phyloP scores from a whole-genome alignment of 2,113 vertebrate genomes.

The Lagopus muta region DNA sequence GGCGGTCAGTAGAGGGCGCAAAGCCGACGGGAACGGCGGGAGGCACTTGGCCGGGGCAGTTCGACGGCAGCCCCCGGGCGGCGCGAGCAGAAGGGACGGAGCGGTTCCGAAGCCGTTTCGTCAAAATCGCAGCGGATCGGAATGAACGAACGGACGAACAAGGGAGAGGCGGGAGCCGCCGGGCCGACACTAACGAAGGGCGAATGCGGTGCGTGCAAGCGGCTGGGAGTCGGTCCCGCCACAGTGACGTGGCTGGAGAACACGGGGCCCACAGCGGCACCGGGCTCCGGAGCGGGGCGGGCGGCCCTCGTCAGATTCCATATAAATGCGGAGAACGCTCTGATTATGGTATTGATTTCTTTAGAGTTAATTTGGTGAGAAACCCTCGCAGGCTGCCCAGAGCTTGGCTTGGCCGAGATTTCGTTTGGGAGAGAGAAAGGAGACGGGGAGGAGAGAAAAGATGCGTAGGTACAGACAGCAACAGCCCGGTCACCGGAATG shows the following conservation, averaged over 20 bases:
- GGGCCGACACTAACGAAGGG: conserved; percentile 91
- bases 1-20: conserved; percentile 48
- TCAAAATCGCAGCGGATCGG: background rate
- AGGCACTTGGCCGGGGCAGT: too few species aligned
- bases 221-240: conserved; percentile 86
- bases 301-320: conserved; percentile 11
- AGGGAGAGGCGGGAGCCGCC: too few species aligned
- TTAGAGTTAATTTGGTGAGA: conserved; percentile 69
- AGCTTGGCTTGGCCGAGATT: background rate
- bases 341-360: conserved; percentile 62
- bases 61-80: background rate
- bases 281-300: background rate
- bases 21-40: background rate
- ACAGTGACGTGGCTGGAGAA: conserved; percentile 78
- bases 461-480: background rate
- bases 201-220: conserved; percentile 75
- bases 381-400: conserved; percentile 25
- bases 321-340: conserved; percentile 57
- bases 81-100: background rate
- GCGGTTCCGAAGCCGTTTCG: background rate
- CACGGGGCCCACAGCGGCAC: background rate
- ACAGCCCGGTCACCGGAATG: background rate
- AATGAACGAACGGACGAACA: background rate
- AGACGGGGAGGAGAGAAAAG: background rate
- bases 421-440: background rate